Evolutionary conservation across 2,888 invertebrate species (phyloP).

Genomic region (Incurvaria masculella): DNA sequence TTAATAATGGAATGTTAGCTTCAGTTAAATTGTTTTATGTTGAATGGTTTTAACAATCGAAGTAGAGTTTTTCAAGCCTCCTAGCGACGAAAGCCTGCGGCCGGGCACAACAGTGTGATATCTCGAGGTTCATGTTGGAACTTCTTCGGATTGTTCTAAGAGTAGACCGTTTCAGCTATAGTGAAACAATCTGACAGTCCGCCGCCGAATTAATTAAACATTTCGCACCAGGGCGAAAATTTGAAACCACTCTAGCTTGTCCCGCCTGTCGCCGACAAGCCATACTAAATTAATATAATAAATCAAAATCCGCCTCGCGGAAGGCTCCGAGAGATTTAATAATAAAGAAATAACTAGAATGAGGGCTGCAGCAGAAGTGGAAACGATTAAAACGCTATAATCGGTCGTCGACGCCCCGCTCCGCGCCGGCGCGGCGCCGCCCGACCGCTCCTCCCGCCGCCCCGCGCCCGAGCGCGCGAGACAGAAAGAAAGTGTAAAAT

Average conservation of each 20-base stretch:
- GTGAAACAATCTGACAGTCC: no score
- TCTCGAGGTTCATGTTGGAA: no score
- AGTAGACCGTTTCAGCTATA: no score
- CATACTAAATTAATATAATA: conserved; percentile 55
- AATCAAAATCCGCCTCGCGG: conserved; percentile 51
- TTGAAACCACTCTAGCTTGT: conserved; percentile 55
- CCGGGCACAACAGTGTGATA: no score
- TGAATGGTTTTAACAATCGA: no score
- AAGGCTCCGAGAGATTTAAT: conserved; percentile 44
- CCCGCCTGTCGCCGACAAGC: conserved; percentile 54
- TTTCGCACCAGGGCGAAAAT: conserved; percentile 50
- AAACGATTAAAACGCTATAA: not conserved
- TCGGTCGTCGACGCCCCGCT: not conserved
- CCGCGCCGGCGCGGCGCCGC: no score
- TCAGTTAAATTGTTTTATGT: no score
- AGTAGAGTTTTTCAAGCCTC: no score
- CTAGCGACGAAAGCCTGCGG: no score
- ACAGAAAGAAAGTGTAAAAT: conserved; percentile 37
- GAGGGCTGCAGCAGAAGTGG: conserved; percentile 1
- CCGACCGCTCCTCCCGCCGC: no score
- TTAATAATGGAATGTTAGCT: no score
- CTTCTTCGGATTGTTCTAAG: no score
- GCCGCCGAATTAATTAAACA: conserved; percentile 58
- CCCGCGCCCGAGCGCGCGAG: not conserved
- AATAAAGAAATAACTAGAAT: conserved; percentile 40